Evolutionary conservation across 1,140 invertebrate species (phyloP).

Genomic region (Tetranychus cinnabarinus): DNA sequence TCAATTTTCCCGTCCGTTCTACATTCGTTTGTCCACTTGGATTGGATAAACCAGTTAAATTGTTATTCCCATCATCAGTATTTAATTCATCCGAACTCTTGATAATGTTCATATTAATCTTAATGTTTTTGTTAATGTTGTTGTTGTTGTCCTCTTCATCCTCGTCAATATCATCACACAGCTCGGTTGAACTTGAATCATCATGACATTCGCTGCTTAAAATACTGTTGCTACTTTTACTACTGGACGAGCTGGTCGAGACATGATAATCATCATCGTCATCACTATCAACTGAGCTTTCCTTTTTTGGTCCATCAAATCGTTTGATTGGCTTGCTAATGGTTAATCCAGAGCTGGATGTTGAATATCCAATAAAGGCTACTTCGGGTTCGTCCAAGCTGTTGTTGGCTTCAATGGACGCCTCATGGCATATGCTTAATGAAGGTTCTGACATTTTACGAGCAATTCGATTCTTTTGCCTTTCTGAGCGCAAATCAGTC

Average conservation of each 20-base stretch:
- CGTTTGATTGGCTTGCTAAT: not conserved
- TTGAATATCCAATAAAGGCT: not conserved
- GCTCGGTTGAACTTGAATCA: not conserved
- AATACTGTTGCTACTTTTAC: not conserved
- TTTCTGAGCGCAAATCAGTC: not conserved
- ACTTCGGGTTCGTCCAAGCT: not conserved
- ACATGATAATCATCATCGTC: not conserved
- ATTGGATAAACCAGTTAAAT: not conserved
- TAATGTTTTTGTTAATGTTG: too few species aligned
- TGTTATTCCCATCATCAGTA: too few species aligned
- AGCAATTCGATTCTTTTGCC: not conserved
- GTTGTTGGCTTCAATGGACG: not conserved
- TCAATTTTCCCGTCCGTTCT: not conserved
- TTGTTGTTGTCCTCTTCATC: not conserved
- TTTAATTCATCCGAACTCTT: too few species aligned
- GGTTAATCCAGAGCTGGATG: not conserved
- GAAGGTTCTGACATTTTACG: not conserved
- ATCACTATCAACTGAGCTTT: not conserved
- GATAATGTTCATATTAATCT: too few species aligned
- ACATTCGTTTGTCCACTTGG: not conserved
- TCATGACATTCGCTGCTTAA: too few species aligned
- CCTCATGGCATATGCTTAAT: not conserved
- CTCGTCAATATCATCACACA: not conserved
- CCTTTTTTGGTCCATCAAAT: too few species aligned
- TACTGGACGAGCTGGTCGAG: too few species aligned